phyloP scores from a whole-genome alignment of 2,113 vertebrate species.

The Atherinomorus stipes region DNA sequence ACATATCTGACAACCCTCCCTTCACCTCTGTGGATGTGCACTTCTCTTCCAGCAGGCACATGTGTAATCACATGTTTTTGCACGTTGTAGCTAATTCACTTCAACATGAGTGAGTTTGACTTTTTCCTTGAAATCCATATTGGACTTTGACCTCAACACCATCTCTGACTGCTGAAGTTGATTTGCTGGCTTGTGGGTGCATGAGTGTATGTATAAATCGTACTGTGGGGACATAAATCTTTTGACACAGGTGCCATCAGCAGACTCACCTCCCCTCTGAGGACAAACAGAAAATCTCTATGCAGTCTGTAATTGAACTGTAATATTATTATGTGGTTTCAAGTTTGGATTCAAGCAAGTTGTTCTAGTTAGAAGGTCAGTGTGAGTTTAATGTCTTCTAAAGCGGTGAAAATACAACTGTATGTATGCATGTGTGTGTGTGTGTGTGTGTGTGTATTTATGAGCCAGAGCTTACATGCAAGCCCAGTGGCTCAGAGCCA shows the following conservation, averaged over 20 bases:
- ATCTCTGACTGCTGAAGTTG: not conserved
- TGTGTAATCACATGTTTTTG: constrained; percentile 30
- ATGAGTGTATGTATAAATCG: not conserved
- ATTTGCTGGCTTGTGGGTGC: not conserved
- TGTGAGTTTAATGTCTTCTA: not conserved
- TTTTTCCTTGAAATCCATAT: constrained; percentile 22
- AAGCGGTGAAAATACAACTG: not conserved
- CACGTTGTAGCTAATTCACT: constrained; percentile 12
- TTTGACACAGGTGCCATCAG: not conserved
- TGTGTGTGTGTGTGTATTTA: constrained; percentile 2
- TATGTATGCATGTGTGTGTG: not conserved
- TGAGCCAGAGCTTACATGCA: not conserved
- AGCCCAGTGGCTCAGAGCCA: constrained; percentile 12
- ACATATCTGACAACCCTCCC: too few relatives aligned
- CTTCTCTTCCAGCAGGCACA: not conserved
- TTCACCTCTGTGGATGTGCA: too few relatives aligned
- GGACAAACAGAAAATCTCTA: not conserved
- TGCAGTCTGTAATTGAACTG: not conserved
- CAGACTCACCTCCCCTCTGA: not conserved
- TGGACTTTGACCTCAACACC: not conserved
- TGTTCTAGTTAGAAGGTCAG: not conserved
- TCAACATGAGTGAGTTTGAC: constrained; percentile 9
- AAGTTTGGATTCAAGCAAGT: not conserved
- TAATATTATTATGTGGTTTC: not conserved
- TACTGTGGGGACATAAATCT: not conserved